These are phyloP conservation scores for Hydrotaea diabolus DNA, from an alignment of 2,888 invertebrate genomes.

Conservation along the genomic window DNA sequence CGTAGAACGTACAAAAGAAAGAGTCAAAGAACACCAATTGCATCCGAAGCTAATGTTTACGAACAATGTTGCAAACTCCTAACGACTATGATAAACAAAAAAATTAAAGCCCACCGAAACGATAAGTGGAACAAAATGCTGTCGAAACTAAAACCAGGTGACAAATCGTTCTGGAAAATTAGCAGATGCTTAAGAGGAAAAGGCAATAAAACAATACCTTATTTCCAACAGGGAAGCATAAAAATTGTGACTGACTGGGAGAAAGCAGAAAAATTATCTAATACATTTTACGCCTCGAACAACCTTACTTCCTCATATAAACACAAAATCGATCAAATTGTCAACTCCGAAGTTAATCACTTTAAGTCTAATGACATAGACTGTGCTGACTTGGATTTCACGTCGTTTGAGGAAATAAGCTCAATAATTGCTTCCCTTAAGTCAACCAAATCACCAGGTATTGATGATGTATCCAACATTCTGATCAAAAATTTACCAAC, in stretches of 20 bases:
- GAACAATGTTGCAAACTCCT: slow-evolving; percentile 24
- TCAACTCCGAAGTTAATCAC: not conserved
- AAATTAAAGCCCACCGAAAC: slow-evolving; percentile 24
- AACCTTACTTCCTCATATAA: slow-evolving; percentile 7
- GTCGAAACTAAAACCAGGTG: slow-evolving; percentile 24
- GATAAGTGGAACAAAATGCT: slow-evolving; percentile 29
- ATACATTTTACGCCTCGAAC: slow-evolving; percentile 25
- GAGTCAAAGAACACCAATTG: not conserved
- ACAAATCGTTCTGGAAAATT: too few species aligned
- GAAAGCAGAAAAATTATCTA: slow-evolving; percentile 20
- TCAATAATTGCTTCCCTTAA: too few species aligned
- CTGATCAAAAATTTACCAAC: too few species aligned
- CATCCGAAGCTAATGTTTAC: not conserved
- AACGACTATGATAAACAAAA: slow-evolving; percentile 21
- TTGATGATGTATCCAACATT: too few species aligned
- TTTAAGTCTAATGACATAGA: not conserved
- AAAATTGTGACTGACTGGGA: slow-evolving; percentile 28
- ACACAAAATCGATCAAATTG: not conserved
- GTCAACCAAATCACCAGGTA: too few species aligned
- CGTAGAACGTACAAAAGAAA: not conserved
- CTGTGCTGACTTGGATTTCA: not conserved
- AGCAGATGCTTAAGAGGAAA: slow-evolving; percentile 25
- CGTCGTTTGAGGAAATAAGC: too few species aligned
- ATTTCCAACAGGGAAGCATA: not conserved
- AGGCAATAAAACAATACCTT: slow-evolving; percentile 3